These are phyloP conservation scores for Drosophila birchii DNA, from an alignment of 2,888 invertebrate genomes.

Conservation along the genomic window DNA sequence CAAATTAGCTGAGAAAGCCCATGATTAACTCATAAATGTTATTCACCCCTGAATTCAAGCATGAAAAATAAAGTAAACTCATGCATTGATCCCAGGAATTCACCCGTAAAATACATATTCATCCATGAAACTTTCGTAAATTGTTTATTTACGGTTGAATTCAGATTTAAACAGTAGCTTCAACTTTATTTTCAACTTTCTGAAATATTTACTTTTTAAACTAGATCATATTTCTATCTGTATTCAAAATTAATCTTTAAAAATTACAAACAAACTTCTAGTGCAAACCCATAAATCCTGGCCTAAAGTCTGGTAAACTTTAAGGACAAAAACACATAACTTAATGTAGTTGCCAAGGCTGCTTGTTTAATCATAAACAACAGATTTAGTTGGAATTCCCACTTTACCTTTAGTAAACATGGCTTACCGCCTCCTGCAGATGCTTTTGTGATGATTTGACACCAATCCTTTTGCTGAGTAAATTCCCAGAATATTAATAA, in stretches of 20 bases:
- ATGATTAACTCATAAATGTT: neutral
- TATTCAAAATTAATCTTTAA: too few relatives aligned
- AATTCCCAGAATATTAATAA: conserved; percentile 13
- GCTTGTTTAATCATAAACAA: neutral
- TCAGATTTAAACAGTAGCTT: neutral
- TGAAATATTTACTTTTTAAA: neutral
- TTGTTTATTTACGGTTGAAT: conserved; percentile 1
- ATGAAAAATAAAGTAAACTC: neutral
- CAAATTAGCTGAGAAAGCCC: conserved; percentile 3
- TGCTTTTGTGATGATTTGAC: neutral
- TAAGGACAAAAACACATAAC: neutral
- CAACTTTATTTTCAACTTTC: neutral
- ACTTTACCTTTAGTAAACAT: neutral
- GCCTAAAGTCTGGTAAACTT: neutral
- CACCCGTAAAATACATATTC: conserved; percentile 3
- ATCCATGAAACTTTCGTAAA: neutral
- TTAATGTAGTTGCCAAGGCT: neutral
- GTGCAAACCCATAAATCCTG: neutral
- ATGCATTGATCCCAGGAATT: neutral
- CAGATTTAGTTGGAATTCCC: conserved; percentile 1
- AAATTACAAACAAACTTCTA: neutral
- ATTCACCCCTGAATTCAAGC: conserved; percentile 10
- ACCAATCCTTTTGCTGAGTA: neutral
- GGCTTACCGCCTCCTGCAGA: neutral
- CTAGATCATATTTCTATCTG: too few relatives aligned